Evolutionary conservation across 2,797 vertebrate species (phyloP).

Genomic region (Enteromius afrohamiltoni): DNA sequence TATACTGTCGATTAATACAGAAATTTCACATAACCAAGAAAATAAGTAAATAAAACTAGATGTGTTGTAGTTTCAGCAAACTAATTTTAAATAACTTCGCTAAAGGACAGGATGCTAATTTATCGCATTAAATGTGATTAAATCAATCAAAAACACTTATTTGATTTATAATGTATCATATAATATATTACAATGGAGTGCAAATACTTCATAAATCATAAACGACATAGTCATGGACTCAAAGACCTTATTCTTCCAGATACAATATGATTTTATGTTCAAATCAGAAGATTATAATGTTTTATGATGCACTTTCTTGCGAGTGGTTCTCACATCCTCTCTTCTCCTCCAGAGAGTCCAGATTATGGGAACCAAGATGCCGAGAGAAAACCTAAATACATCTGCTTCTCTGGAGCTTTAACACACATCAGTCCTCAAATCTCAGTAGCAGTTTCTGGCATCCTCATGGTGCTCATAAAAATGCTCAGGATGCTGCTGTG

Average conservation of each 20-base stretch:
- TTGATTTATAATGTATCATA: no score
- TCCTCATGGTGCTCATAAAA: neutral
- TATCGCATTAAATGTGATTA: neutral
- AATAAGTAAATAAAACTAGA: no score
- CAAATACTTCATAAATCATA: neutral
- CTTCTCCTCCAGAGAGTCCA: conserved; percentile 7
- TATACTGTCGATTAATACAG: neutral
- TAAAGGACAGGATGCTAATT: neutral
- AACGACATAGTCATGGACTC: neutral
- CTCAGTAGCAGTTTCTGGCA: neutral
- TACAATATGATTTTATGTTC: neutral
- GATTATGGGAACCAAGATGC: neutral
- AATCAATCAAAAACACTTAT: neutral
- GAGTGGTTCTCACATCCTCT: neutral
- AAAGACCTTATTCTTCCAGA: neutral
- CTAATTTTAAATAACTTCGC: no score
- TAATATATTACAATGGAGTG: neutral
- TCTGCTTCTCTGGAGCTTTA: conserved; percentile 11
- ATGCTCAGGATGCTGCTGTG: neutral
- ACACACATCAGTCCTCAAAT: neutral
- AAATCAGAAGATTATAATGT: neutral
- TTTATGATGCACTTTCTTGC: neutral
- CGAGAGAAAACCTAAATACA: neutral
- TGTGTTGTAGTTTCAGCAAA: no score
- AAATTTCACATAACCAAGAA: no score